Conservation (phyloP, 92 coral and sea anemone genomes). For the Meandrina meandrites region DNA sequence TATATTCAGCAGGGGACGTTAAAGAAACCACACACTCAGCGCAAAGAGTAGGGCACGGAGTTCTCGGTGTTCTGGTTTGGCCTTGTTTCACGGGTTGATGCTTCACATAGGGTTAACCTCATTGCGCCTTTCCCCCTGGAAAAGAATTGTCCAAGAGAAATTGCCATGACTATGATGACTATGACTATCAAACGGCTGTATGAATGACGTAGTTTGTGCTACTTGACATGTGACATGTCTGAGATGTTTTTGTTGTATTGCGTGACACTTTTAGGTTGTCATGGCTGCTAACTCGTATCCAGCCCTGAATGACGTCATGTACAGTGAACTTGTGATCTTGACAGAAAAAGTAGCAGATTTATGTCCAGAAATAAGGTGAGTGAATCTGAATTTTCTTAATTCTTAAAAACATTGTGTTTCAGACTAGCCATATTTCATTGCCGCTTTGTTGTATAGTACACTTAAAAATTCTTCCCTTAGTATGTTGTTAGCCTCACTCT, state of each 20-base stretch:
- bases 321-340: conserved; percentile 81
- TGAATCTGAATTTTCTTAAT: background rate
- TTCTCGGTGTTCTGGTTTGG: too few relatives aligned
- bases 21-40: too few relatives aligned
- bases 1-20: too few relatives aligned
- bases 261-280: conserved; percentile 64
- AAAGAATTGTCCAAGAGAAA: too few relatives aligned
- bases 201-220: background rate
- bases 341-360: conserved; percentile 78
- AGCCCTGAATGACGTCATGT: conserved; percentile 97
- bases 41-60: too few relatives aligned
- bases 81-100: too few relatives aligned
- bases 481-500: background rate
- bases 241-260: background rate
- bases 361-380: conserved; percentile 87
- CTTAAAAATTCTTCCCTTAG: background rate
- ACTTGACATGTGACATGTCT: background rate
- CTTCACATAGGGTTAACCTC: too few relatives aligned
- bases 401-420: too few relatives aligned
- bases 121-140: too few relatives aligned
- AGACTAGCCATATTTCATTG: background rate
- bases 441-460: background rate
- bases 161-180: too few relatives aligned
- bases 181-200: background rate
- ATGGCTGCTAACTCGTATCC: conserved; percentile 98